Evolutionary conservation across 2,797 vertebrate species (phyloP).

Genomic region (Takifugu ocellatus): DNA sequence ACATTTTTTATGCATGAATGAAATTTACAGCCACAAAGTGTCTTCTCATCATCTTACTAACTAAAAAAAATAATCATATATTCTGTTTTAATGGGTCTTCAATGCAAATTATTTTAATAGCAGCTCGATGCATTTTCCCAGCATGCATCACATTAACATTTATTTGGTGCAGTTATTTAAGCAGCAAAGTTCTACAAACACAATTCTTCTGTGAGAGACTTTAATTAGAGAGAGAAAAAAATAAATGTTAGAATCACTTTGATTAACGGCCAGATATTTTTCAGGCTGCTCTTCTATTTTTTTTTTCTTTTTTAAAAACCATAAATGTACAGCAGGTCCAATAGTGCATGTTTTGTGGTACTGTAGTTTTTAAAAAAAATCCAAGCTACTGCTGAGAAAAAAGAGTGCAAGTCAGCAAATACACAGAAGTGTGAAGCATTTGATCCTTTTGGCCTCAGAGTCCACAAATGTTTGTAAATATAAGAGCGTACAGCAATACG

Average conservation of each 20-base stretch:
- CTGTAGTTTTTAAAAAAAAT: no score
- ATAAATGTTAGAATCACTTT: conserved; percentile 23
- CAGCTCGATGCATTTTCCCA: conserved; percentile 19
- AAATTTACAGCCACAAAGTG: conserved; percentile 19
- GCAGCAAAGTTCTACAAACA: conserved; percentile 21
- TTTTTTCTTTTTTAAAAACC: no score
- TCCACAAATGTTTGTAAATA: no score
- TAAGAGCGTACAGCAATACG: no score
- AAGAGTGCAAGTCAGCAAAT: no score
- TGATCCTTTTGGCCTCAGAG: no score
- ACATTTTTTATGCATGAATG: conserved; percentile 23
- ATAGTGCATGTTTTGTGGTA: no score
- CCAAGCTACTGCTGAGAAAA: no score
- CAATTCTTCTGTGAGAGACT: conserved; percentile 15
- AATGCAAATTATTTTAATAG: conserved; percentile 37
- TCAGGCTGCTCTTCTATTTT: no score
- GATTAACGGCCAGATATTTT: conserved; percentile 6
- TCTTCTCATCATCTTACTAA: conserved; percentile 13
- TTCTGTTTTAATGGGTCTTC: conserved; percentile 30
- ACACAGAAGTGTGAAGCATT: no score
- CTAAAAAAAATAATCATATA: conserved; percentile 34
- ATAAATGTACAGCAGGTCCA: no score
- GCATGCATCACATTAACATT: conserved; percentile 49
- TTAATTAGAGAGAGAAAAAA: conserved; percentile 18
- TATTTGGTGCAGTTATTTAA: conserved; percentile 44